phyloP scores from a whole-genome alignment of 2,888 invertebrate genomes.

The Sceliomorpha sp. region DNA sequence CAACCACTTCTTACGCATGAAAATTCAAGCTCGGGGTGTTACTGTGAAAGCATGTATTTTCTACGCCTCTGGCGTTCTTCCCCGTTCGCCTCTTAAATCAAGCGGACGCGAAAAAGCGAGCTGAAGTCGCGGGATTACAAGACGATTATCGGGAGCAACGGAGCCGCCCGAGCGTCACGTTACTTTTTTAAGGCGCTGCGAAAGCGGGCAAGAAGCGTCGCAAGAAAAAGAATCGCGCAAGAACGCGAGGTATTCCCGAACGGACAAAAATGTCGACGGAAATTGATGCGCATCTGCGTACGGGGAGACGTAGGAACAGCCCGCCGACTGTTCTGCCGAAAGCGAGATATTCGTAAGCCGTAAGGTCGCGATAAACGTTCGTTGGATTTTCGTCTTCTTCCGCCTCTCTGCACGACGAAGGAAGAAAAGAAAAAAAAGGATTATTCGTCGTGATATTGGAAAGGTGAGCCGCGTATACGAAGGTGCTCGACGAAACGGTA shows the following conservation, averaged over 20 bases:
- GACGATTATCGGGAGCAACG: conserved; percentile 19
- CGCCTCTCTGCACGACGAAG: conserved; percentile 3
- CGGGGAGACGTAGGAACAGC: conserved; percentile 5
- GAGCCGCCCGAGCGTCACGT: conserved; percentile 2
- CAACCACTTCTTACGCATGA: too few relatives aligned
- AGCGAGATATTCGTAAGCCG: conserved; percentile 23
- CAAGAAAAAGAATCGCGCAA: conserved; percentile 12
- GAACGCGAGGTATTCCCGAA: conserved; percentile 16
- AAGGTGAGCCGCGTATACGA: conserved; percentile 1
- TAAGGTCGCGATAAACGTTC: conserved; percentile 21
- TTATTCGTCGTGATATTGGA: conserved; percentile 20
- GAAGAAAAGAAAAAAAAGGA: conserved; percentile 23
- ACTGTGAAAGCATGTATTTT: too few relatives aligned
- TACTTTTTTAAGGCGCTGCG: conserved; percentile 10
- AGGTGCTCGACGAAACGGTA: neutral
- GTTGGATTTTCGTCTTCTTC: conserved; percentile 13
- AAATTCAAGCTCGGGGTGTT: too few relatives aligned
- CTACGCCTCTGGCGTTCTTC: neutral
- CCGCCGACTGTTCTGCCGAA: conserved; percentile 8
- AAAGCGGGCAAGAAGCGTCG: conserved; percentile 11
- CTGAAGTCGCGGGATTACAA: conserved; percentile 16
- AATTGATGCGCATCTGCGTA: conserved; percentile 27
- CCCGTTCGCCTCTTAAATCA: conserved; percentile 10
- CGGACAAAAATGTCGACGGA: conserved; percentile 3
- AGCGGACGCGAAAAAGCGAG: conserved; percentile 6